Evolutionary conservation across 2,888 invertebrate species (phyloP), one percentile per base, ranked within the genome.

Genomic region (Pedicia rivosa): DNA sequence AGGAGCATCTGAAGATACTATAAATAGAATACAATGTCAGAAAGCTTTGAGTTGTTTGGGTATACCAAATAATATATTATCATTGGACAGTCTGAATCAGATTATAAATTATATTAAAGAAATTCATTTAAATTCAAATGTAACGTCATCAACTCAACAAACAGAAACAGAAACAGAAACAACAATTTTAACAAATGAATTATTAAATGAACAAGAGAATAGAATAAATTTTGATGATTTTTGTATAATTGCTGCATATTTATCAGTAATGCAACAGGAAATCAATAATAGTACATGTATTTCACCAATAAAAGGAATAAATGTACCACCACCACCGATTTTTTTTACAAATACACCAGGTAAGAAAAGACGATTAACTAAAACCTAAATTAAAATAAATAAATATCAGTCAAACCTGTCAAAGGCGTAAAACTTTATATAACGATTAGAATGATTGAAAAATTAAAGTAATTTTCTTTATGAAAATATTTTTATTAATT

Each of bases 211-310:
- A n/a, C n/a, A n/a, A n/a, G n/a, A n/a, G n/a, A 39, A 37, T 15
- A 34, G 37, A 35, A 49, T 62, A 32, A 55, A 56, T 44, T 61
- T 61, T 38, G 59, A 62, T 49, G 49, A 61, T 38, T 62, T 62
- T 47, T 62, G 61, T 44, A 54, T 62, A 20, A 50, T 62, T 40
- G 55, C 61, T 27, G 59, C 61, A 12, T 61, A 60, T 43, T 45
- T 62, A 38, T 59, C 61, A 15, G 58, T 62, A 40, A 43, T 61
- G 31, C 61, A 62, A 41, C 60, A 61, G 42, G 61, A 61, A 44
- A 61, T 60, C 36, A 56, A 59, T 35, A 60, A 60, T 43, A 61
- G 57, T 42, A 59, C 60, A n/a, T 62, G 61, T 44, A 57, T 61
- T 41, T 62, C 61, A 17, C 61, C 61, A 16, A 62, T 62, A 5